Percentiles rank a stretch among this genome's conserved stretches.
Evolutionary conservation across 2,797 vertebrate genomes (phyloP).

Genomic region (Podarcis siculus): DNA sequence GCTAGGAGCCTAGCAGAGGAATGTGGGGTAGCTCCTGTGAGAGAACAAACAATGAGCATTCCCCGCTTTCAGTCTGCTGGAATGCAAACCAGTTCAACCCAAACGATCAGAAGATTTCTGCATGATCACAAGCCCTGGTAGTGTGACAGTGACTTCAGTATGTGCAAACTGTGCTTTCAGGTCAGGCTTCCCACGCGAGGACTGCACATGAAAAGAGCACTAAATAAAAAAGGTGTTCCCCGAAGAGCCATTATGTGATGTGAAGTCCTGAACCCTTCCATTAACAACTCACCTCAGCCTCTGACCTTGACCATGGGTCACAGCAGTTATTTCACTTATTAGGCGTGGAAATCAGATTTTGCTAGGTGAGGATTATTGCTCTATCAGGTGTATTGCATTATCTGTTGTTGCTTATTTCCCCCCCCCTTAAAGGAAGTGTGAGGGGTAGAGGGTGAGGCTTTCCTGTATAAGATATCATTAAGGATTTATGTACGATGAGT

Average conservation of each 20-base stretch:
- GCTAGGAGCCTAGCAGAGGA: slow-evolving; percentile 69
- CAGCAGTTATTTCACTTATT: slow-evolving; percentile 72
- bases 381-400: slow-evolving; percentile 61
- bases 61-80: slow-evolving; percentile 22
- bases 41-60: slow-evolving; percentile 21
- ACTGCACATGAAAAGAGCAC: slow-evolving; percentile 70
- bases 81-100: background rate
- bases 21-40: slow-evolving; percentile 29
- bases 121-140: slow-evolving; percentile 41
- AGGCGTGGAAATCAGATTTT: slow-evolving; percentile 78
- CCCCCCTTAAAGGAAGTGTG: background rate
- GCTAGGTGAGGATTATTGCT: slow-evolving; percentile 66
- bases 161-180: slow-evolving; percentile 63
- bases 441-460: slow-evolving; percentile 10
- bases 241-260: slow-evolving; percentile 67
- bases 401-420: background rate
- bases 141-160: slow-evolving; percentile 56
- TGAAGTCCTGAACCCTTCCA: slow-evolving; percentile 73
- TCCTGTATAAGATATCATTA: slow-evolving; percentile 64
- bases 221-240: slow-evolving; percentile 69
- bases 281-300: slow-evolving; percentile 75
- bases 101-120: slow-evolving; percentile 11
- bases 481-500: slow-evolving; percentile 62
- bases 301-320: slow-evolving; percentile 67
- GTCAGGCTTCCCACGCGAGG: slow-evolving; percentile 55